A percentile compares a stretch with the other conserved stretches of the same genome.
These are phyloP conservation scores for Chrysomela aeneicollis DNA, from an alignment of 2,888 invertebrate genomes.

Conservation along the genomic window DNA sequence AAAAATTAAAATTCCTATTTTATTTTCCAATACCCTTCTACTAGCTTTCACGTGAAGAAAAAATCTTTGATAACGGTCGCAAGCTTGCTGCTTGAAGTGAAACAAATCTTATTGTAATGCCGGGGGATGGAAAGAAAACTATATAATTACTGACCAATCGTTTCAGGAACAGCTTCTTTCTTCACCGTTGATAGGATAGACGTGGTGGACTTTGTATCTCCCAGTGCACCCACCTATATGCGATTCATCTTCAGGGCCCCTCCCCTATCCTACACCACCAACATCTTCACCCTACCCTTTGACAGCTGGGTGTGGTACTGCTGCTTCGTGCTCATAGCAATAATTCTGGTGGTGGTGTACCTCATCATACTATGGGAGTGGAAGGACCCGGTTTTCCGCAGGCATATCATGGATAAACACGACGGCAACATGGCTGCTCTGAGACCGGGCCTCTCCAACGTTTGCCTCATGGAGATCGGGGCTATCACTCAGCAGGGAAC, in stretches of 20 bases:
- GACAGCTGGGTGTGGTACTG: conserved; percentile 64
- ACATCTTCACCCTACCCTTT: conserved; percentile 74
- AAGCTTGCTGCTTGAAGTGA: too few relatives aligned
- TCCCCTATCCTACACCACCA: conserved; percentile 70
- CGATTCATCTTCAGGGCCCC: conserved; percentile 73
- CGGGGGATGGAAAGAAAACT: too few relatives aligned
- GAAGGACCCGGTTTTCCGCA: conserved; percentile 44
- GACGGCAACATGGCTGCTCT: conserved; percentile 28
- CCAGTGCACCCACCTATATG: conserved; percentile 65
- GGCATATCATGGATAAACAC: conserved; percentile 24
- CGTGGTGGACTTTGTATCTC: conserved; percentile 65
- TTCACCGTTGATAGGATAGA: conserved; percentile 54
- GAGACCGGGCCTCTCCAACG: conserved; percentile 49
- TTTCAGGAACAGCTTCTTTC: conserved; percentile 59
- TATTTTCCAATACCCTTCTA: too few relatives aligned
- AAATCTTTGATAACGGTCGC: too few relatives aligned
- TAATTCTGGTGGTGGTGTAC: conserved; percentile 48
- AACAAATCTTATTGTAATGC: too few relatives aligned
- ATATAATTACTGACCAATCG: too few relatives aligned
- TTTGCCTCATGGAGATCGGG: conserved; percentile 60
- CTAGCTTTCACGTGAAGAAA: too few relatives aligned
- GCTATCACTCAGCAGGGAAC: conserved; percentile 64
- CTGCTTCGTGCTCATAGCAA: conserved; percentile 62
- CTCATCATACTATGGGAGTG: conserved; percentile 54
- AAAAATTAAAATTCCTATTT: too few relatives aligned